Evolutionary conservation across 2,113 vertebrate species (phyloP), one percentile per base, ranked within the genome.

Genomic region (Oreochromis aureus): DNA sequence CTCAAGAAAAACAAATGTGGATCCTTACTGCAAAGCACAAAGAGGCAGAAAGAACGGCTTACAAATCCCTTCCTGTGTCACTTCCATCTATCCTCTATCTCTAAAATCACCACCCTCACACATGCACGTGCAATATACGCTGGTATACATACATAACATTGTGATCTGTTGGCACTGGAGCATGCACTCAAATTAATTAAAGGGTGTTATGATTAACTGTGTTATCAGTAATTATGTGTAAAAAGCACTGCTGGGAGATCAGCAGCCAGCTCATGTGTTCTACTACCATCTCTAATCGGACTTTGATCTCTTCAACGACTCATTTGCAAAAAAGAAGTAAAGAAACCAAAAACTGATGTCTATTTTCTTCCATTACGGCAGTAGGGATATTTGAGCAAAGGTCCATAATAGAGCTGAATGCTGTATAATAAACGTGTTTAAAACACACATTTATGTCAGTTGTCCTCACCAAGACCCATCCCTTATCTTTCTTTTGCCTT

Each of bases 131-230:
- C 63, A 69, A 51, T 80, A 36, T 58, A 36, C 46, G 34, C 22
- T 4, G 5, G n/a, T 39, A 53, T 80, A 16, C 6, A 63, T 32
- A 59, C 32, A 63, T 39, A 76, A 82, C 39, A 86, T 51, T 81
- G 27, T 71, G 54, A 90, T 71, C 69, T 1, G 12, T 22, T 56
- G 73, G 41, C 54, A 71, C 18, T 7, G 6, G 13, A 66, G 76
- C 82, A 79, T 87, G 84, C 83, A 86, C 90, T 91, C 78, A 87
- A 83, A 91, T 90, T 89, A 91, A 92, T 93, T 81, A 89, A 16
- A 76, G 84, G 84, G 87, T 90, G 83, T 88, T 87, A 89, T 90
- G 84, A 85, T 76, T 89, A 90, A 90, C 87, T 86, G 58, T 73
- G 39, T 48, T 30, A 59, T 81, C 89, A 81, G 89, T 84, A 89